Evolutionary conservation across 2,888 invertebrate species (phyloP).

Genomic region (Pasiphila rectangulata): DNA sequence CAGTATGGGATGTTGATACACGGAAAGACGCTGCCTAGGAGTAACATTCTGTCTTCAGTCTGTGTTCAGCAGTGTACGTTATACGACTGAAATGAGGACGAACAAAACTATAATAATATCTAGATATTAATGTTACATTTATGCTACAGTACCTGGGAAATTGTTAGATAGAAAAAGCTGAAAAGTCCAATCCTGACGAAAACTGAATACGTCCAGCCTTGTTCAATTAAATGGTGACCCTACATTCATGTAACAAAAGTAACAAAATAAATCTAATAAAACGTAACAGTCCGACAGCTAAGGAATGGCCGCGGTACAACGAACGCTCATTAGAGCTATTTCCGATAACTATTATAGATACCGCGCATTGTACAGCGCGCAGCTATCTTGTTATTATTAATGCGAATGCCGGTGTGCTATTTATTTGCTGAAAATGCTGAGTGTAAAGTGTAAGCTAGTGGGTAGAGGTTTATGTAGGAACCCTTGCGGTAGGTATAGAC

Average conservation of each 20-base stretch:
- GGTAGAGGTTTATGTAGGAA: too few species aligned
- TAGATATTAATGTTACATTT: too few species aligned
- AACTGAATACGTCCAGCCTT: background rate
- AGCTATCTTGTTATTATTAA: constrained; percentile 3
- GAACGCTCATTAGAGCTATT: constrained; percentile 47
- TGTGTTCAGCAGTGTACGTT: too few species aligned
- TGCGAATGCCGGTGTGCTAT: background rate
- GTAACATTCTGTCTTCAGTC: too few species aligned
- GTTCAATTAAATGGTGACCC: background rate
- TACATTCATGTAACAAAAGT: constrained; percentile 3
- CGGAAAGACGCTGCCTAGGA: too few species aligned
- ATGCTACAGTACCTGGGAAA: too few species aligned
- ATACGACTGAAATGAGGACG: too few species aligned
- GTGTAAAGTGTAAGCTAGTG: background rate
- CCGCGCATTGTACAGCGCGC: background rate
- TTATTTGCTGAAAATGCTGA: constrained; percentile 2
- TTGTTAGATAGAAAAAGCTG: too few species aligned
- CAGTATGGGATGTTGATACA: too few species aligned
- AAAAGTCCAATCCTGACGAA: too few species aligned
- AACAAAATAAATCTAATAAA: constrained; percentile 8
- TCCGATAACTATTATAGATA: constrained; percentile 41
- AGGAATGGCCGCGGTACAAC: constrained; percentile 31
- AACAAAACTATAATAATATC: too few species aligned
- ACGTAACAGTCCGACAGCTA: constrained; percentile 19
- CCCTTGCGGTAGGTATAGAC: too few species aligned